These are phyloP conservation scores for Zeugodacus cucurbitae DNA, from an alignment of 1,140 invertebrate species.

Conservation along the genomic window DNA sequence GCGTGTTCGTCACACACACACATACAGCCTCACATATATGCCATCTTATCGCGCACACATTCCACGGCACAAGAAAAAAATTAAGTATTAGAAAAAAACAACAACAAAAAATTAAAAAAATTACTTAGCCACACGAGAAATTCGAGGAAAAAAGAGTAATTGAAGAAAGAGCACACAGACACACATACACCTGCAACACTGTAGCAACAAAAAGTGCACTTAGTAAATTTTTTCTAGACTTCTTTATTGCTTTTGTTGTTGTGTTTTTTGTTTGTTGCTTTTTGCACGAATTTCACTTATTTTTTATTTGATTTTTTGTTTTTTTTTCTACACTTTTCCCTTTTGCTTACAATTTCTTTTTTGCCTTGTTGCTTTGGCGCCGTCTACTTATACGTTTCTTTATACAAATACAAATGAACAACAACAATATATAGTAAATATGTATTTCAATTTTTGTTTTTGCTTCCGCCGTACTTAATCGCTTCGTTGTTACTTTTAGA, in stretches of 20 bases:
- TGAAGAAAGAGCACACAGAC: not conserved
- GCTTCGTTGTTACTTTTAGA: slow-evolving; percentile 36
- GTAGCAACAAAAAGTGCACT: not conserved
- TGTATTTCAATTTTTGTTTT: not conserved
- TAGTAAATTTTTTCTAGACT: not conserved
- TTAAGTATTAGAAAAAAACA: not conserved
- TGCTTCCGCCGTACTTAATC: slow-evolving; percentile 32
- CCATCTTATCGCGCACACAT: not conserved
- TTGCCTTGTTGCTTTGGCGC: not conserved
- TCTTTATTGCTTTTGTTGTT: not conserved
- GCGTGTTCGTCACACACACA: not conserved
- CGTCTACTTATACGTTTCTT: not conserved
- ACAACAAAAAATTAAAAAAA: not conserved
- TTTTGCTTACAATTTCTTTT: not conserved
- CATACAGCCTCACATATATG: too few species aligned
- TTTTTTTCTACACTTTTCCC: not conserved
- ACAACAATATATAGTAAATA: not conserved
- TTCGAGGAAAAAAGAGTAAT: not conserved
- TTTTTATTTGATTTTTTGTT: too few species aligned
- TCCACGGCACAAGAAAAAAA: not conserved
- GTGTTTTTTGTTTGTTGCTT: not conserved
- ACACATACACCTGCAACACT: not conserved
- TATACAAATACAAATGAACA: not conserved
- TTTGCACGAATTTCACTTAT: not conserved
- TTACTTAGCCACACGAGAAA: not conserved